A percentile compares a stretch with the other conserved stretches of the same genome.
Conservation (phyloP, 2,113 vertebrate species). For the Mastomys coucha region DNA sequence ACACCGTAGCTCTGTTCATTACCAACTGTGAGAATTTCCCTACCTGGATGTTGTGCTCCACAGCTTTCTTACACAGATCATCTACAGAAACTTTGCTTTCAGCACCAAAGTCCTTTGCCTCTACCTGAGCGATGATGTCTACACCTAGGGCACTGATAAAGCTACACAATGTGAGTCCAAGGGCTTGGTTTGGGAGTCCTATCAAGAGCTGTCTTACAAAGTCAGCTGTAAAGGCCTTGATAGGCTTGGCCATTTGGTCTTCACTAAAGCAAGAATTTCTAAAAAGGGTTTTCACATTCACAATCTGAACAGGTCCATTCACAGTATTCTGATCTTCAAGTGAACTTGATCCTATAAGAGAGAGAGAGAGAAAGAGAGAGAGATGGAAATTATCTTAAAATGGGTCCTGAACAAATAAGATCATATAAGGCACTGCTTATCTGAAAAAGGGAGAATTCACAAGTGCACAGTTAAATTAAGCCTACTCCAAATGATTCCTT, state of each 20-base stretch:
- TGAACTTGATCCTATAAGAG: slow-evolving; percentile 86
- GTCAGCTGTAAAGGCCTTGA: slow-evolving; percentile 98
- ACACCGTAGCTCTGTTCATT: slow-evolving; percentile 95
- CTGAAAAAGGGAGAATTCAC: slow-evolving; percentile 35
- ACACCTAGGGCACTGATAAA: slow-evolving; percentile 95
- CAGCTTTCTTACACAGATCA: slow-evolving; percentile 96
- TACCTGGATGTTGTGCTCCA: slow-evolving; percentile 95
- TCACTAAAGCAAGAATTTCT: slow-evolving; percentile 94
- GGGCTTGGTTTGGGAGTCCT: slow-evolving; percentile 96
- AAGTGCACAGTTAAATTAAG: slow-evolving; percentile 5
- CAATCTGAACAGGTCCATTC: slow-evolving; percentile 93
- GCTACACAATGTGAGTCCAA: slow-evolving; percentile 96
- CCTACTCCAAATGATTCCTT: background rate
- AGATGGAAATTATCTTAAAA: slow-evolving; percentile 39
- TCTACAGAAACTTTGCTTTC: slow-evolving; percentile 98
- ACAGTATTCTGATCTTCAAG: slow-evolving; percentile 92
- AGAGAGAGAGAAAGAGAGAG: background rate
- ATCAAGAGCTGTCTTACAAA: slow-evolving; percentile 97
- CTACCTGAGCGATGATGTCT: slow-evolving; percentile 96
- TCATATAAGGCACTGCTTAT: background rate
- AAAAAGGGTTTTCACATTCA: slow-evolving; percentile 92
- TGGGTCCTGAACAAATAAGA: slow-evolving; percentile 41
- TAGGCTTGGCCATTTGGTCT: slow-evolving; percentile 98
- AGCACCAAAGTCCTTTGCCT: slow-evolving; percentile 97
- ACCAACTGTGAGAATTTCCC: slow-evolving; percentile 94